Evolutionary conservation across 23 tunicate species (phyloP), one percentile per base, ranked within the genome.

Genomic region (Halocynthia roretzi): DNA sequence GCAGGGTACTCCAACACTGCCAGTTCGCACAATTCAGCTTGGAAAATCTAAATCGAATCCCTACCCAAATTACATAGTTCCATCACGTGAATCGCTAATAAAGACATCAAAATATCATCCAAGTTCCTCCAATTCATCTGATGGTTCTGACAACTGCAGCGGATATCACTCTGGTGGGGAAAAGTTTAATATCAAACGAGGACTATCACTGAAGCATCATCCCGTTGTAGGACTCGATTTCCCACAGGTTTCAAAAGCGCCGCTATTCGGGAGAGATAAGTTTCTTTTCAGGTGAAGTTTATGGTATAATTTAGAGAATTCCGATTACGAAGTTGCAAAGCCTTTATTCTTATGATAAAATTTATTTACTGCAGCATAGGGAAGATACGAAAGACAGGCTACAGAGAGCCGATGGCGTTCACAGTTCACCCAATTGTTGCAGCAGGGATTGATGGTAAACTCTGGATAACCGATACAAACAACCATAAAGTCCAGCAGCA

Each of bases 391-490:
- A 80, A 86, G 52, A 21, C 85, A 31, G 85, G 85, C 14, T 22
- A 64, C 21, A 61, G 53, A 8, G 76, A 73, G 10, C 50, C 74
- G 51, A 68, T 65, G 62, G 76, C 44, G 8, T 86, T 86, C 67
- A 10, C 49, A 8, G 54, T 5, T n/a, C 80, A 75, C 14, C 91
- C 91, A 18, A 85, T 80, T 63, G 51, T 86, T 5, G 75, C 85
- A 10, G 31, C 76, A 22, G 68, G 84, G 51, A 49, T 15, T 68
- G 84, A 86, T 49, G 91, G 75, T 20, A 86, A 74, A 40, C 21
- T 86, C 22, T 86, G 91, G 91, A 40, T 86, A 7, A 50, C 81
- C 12, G 91, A 86, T 75, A 76, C 10, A 50, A 40, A 66, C n/a
- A 86, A 72, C 53, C 53, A 83, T 53, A 19, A 77, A 54, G 67